A percentile compares a stretch with the other conserved stretches of the same genome.
phyloP scores from a whole-genome alignment of 2,113 vertebrate genomes.

The Columba janthina region DNA sequence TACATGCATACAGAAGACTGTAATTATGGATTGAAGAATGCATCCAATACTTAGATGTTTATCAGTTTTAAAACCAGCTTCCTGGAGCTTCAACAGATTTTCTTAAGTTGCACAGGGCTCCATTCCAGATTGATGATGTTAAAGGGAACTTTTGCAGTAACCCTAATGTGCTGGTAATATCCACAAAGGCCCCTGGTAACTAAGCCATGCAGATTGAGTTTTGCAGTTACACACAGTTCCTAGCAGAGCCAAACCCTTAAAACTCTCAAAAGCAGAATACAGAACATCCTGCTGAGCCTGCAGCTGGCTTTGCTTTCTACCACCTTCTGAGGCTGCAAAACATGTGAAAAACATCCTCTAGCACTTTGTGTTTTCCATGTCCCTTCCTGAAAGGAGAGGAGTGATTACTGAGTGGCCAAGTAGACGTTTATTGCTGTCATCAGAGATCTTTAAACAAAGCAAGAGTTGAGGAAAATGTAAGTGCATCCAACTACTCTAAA shows the following conservation, averaged over 20 bases:
- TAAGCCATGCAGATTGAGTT: background rate
- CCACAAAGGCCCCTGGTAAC: background rate
- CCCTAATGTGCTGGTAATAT: background rate
- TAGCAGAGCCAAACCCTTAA: background rate
- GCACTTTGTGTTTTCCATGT: rapidly evolving
- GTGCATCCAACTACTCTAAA: background rate
- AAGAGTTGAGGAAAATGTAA: background rate
- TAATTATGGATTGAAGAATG: background rate
- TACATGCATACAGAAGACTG: background rate
- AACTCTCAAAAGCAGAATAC: background rate
- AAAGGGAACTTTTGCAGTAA: background rate
- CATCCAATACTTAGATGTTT: background rate
- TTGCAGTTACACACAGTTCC: background rate
- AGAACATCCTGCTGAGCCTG: background rate
- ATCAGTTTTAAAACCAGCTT: background rate
- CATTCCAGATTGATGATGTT: background rate
- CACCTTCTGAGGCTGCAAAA: background rate
- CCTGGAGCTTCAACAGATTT: background rate
- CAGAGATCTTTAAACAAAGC: background rate
- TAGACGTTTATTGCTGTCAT: background rate
- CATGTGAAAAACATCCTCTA: background rate
- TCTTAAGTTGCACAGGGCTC: background rate
- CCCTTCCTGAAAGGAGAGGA: background rate
- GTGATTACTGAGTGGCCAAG: background rate
- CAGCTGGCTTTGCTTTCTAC: background rate